Percentiles rank a stretch among this genome's conserved stretches.
These are phyloP conservation scores for Mastacembelus armatus DNA, from an alignment of 2,797 vertebrate species.

Conservation along the genomic window DNA sequence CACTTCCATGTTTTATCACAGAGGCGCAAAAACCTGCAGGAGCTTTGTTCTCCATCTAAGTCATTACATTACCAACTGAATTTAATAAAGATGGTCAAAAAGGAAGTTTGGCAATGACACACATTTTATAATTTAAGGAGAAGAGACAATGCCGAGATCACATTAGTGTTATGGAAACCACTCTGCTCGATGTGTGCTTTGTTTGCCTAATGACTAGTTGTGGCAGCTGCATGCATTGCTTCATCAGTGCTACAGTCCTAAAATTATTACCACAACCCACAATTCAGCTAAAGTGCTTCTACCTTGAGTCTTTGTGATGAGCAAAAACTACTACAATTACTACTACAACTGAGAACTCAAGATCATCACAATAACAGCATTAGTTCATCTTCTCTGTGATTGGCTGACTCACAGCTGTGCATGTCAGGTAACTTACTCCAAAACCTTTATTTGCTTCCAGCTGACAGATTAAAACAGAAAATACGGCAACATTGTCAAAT, in stretches of 20 bases:
- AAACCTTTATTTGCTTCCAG: background rate
- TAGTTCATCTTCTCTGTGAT: background rate
- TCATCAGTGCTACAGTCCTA: slow-evolving; percentile 23
- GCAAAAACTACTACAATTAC: background rate
- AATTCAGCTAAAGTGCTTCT: slow-evolving; percentile 19
- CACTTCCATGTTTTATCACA: background rate
- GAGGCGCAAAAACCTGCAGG: slow-evolving; percentile 11
- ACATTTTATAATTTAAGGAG: background rate
- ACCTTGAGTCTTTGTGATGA: background rate
- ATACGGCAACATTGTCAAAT: background rate
- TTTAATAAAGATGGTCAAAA: background rate
- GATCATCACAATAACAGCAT: background rate
- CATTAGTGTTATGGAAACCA: slow-evolving; percentile 27
- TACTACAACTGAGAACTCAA: background rate
- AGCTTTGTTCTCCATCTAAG: slow-evolving; percentile 12
- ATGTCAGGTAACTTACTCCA: background rate
- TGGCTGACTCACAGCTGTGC: background rate
- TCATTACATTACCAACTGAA: slow-evolving; percentile 15
- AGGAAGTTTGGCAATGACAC: slow-evolving; percentile 4
- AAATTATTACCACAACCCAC: slow-evolving; percentile 18
- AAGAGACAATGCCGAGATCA: background rate
- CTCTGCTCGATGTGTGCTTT: slow-evolving; percentile 30
- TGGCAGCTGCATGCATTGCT: background rate
- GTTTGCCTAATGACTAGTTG: slow-evolving; percentile 34
- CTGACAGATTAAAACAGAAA: background rate